Conservation (phyloP, 2,113 vertebrate genomes). For the human (Homo sapiens) region DNA sequence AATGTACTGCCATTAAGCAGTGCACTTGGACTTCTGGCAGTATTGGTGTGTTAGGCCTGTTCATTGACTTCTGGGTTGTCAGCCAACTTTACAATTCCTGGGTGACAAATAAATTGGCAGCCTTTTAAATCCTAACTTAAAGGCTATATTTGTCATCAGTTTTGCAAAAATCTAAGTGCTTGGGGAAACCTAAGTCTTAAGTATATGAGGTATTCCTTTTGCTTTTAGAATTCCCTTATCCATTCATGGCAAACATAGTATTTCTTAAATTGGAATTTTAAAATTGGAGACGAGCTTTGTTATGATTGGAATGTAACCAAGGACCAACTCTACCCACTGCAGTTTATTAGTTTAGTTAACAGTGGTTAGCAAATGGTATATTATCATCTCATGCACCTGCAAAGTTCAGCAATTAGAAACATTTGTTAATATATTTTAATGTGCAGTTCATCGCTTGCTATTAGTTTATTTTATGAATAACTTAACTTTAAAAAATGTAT, state of each 20-base stretch:
- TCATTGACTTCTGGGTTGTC: background rate
- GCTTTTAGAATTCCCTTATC: conserved; percentile 58
- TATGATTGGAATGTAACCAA: conserved; percentile 31
- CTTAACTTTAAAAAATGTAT: conserved; percentile 25
- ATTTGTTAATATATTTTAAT: conserved; percentile 45
- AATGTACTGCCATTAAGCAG: background rate
- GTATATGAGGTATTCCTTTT: conserved; percentile 26
- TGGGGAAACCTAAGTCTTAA: background rate
- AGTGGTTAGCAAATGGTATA: conserved; percentile 8
- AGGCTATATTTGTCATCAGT: background rate
- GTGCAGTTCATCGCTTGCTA: background rate
- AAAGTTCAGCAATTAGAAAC: conserved; percentile 33
- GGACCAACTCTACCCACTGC: background rate
- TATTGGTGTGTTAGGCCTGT: background rate
- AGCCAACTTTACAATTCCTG: background rate
- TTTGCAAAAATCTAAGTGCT: conserved; percentile 29
- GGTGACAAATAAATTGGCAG: conserved; percentile 24
- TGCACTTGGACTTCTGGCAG: background rate
- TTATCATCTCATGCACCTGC: conserved; percentile 21
- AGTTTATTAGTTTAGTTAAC: conserved; percentile 36
- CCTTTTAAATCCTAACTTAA: conserved; percentile 17
- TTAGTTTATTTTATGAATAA: conserved; percentile 53
- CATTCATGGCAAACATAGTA: conserved; percentile 38
- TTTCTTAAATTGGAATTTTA: conserved; percentile 62
- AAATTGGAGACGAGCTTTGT: conserved; percentile 58